Base-by-base conservation (phyloP, 2,888 invertebrate genomes). In the Tricholauxania praeusta region DNA sequence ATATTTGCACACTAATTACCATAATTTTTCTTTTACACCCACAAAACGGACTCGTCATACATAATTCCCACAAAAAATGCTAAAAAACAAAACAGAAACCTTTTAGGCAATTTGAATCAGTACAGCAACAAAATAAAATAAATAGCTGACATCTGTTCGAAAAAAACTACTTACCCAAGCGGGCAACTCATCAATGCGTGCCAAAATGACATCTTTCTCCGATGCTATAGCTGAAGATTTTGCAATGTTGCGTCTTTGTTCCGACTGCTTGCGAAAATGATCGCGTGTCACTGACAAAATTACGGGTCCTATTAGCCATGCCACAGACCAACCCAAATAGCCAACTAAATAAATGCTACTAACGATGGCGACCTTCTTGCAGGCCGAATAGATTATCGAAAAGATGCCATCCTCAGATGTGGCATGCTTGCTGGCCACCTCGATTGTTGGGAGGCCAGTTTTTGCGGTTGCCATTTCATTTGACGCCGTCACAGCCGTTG, bases 111-210 rank as follows among this genome's bases (percentile, higher is more conserved):
- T 28, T 28, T 28, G 28, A 28, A 28, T 28, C 28, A 28, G 28
- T 4, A 28, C 28, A 28, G 28, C 3, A 49, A 28, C 10, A 39
- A 73, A 19, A 69, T 59, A 19, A 39, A 39, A 17, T 12, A 60
- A 15, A 22, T 32, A 60, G 15, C 15, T 15, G 8, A 39, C 7
- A 17, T 14, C 53, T 28, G 28, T 28, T 28, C 4, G 0, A 28
- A 28, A 28, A 28, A 28, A 19, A 55, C 17, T 12, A 78, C 90
- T 89, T 87, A 96, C 97, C 98, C 98, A 98, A 39, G 97, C 93
- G 49, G 98, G 98, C 80, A 98, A 88, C 87, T 98, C 97, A 84
- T 96, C 94, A 69, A 98, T 91, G 82, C 94, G 90, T 4, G 95
- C 96, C 76, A 95, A 89, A 76, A 98, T 93, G 51, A 96, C 92